These are phyloP conservation scores for Scaptomyza montana DNA, from an alignment of 1,140 invertebrate genomes.

Conservation along the genomic window DNA sequence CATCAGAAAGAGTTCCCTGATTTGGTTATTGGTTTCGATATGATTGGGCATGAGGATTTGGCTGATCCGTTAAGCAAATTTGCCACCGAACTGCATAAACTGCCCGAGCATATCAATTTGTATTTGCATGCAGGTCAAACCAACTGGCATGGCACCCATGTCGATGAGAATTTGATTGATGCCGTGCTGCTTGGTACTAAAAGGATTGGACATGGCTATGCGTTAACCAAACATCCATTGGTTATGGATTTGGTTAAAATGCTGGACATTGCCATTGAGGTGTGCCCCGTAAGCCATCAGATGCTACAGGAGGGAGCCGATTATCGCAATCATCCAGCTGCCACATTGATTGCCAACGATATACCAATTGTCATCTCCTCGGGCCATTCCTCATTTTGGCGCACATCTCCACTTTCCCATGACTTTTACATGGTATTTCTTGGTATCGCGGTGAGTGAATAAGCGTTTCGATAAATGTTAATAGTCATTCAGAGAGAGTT, in stretches of 20 bases:
- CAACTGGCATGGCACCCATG: conserved; percentile 87
- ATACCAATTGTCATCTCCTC: conserved; percentile 85
- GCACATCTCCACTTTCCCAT: conserved; percentile 88
- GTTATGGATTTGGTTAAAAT: conserved; percentile 86
- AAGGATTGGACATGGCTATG: conserved; percentile 88
- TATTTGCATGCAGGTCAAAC: conserved; percentile 94
- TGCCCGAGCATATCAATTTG: conserved; percentile 85
- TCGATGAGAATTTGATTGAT: conserved; percentile 90
- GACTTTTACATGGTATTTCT: conserved; percentile 93
- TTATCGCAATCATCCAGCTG: conserved; percentile 91
- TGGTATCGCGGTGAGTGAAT: conserved; percentile 85
- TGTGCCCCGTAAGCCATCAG: conserved; percentile 92
- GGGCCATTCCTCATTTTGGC: conserved; percentile 92
- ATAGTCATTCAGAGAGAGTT: too few species aligned
- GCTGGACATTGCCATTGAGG: conserved; percentile 89
- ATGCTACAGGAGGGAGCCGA: conserved; percentile 90
- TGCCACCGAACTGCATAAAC: conserved; percentile 85
- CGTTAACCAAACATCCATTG: conserved; percentile 90
- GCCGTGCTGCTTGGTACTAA: conserved; percentile 89
- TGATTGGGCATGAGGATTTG: conserved; percentile 89
- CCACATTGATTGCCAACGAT: conserved; percentile 86
- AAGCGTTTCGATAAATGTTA: neutral
- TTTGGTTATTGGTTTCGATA: conserved; percentile 88
- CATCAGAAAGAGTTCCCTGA: conserved; percentile 82
- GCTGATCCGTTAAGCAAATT: conserved; percentile 86